Conservation (phyloP, 2,113 vertebrate genomes). For the Psephotus haematonotus region DNA sequence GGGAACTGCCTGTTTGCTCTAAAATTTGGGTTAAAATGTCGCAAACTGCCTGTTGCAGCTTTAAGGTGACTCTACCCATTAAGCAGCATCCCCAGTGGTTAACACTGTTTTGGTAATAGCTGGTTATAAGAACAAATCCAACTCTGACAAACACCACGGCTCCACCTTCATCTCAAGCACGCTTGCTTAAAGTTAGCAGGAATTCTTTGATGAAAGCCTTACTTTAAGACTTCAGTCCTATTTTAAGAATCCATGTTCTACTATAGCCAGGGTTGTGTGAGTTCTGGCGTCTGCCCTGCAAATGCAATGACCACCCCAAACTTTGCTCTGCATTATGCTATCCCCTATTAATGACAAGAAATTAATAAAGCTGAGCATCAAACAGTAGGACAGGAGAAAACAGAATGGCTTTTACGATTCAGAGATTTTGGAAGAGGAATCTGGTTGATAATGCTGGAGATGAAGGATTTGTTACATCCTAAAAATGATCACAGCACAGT, state of each 20-base stretch:
- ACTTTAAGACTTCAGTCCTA: not conserved
- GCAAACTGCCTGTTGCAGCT: not conserved
- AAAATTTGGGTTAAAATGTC: not conserved
- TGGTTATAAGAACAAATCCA: not conserved
- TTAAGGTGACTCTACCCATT: not conserved
- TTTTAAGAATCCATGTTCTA: not conserved
- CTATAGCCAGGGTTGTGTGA: not conserved
- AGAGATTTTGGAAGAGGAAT: not conserved
- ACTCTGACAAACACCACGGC: not conserved
- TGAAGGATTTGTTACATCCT: not conserved
- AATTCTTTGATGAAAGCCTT: not conserved
- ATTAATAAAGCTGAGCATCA: not conserved
- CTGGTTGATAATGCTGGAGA: not conserved
- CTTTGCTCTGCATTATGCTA: not conserved
- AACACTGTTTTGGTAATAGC: not conserved
- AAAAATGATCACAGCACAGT: not conserved
- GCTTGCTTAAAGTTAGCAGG: not conserved
- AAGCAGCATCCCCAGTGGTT: not conserved
- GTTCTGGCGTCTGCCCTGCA: not conserved
- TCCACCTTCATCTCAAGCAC: not conserved
- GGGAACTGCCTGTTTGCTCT: not conserved
- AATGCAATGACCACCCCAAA: rapidly evolving
- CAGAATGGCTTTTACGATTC: not conserved
- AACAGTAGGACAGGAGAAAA: not conserved
- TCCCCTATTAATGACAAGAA: not conserved